Evolutionary conservation across 2,888 invertebrate genomes (phyloP), one percentile per base, ranked within the genome.

Genomic region (Hydrotaea diabolus): DNA sequence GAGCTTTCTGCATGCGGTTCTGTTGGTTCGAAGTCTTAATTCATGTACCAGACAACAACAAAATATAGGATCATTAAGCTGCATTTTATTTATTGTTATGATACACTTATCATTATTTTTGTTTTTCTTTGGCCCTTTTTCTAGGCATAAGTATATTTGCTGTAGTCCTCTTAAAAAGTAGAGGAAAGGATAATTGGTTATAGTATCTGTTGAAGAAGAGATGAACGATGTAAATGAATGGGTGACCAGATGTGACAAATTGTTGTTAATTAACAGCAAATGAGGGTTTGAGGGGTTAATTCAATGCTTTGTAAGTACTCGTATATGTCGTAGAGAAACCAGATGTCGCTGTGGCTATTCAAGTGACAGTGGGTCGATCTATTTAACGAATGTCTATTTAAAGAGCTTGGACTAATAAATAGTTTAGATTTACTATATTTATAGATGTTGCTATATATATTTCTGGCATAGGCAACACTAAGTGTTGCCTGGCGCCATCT

Each of bases 81-180:
- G 86, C 82, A 83, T 86, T 87, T 82, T 87, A 86, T 87, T 87
- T 87, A 87, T 87, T 87, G 86, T 84, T 86, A 86, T 86, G 85
- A 86, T 87, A 83, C 86, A 83, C 83, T 85, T 86, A 77, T 83
- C 79, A 77, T 83, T 77, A 81, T 75, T 23, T 21, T 62, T n/a
- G 31, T 31, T 31, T 31, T 31, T 4, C 31, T 31, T 31, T 31
- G 31, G 31, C 3, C 31, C 31, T 19, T 8, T 59, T 26, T 59
- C 13, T 23, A n/a, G n/a, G n/a, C n/a, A n/a, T n/a, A n/a, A n/a
- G 23, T 15, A 26, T 15, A 15, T 59, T 15, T 23, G 2, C n/a
- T 15, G 4, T 13, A 2, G 2, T 13, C n/a, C n/a, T 49, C n/a
- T n/a, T n/a, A 2, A 49, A n/a, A n/a, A 49, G 15, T n/a, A n/a